Percentiles rank a stretch among this genome's conserved stretches.
phyloP scores from a whole-genome alignment of 2,888 invertebrate genomes.

The Griposia aprilina region DNA sequence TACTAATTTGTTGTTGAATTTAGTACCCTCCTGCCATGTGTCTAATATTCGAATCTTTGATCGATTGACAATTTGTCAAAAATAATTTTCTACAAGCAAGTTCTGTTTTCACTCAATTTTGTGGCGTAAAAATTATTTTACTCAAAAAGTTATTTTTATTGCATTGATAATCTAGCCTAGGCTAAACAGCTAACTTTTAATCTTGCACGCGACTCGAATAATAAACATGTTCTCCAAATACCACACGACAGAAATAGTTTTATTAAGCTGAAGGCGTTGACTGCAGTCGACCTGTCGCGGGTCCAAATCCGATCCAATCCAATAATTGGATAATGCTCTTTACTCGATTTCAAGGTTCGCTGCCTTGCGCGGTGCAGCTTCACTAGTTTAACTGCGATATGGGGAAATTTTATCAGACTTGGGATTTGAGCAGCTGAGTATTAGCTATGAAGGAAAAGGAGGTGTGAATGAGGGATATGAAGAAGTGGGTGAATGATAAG shows the following conservation, averaged over 20 bases:
- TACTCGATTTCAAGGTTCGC: conserved; percentile 58
- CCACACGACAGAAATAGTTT: background rate
- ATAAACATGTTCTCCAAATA: background rate
- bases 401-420: background rate
- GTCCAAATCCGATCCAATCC: conserved; percentile 41
- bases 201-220: background rate
- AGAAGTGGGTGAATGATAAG: too few species aligned
- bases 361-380: conserved; percentile 20
- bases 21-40: too few species aligned
- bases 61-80: background rate
- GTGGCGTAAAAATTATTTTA: background rate
- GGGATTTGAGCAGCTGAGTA: background rate
- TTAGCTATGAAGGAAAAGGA: background rate
- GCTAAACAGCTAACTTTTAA: background rate
- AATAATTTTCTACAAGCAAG: background rate
- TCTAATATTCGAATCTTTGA: background rate
- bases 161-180: background rate
- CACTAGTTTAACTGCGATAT: conserved; percentile 6
- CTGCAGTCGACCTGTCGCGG: conserved; percentile 38
- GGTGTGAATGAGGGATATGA: background rate
- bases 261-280: conserved; percentile 34
- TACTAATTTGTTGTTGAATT: too few species aligned
- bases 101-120: background rate
- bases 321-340: conserved; percentile 54
- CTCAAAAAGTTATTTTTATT: background rate